Evolutionary conservation across 2,888 invertebrate species (phyloP).

Genomic region (Ennomos quercinarius): DNA sequence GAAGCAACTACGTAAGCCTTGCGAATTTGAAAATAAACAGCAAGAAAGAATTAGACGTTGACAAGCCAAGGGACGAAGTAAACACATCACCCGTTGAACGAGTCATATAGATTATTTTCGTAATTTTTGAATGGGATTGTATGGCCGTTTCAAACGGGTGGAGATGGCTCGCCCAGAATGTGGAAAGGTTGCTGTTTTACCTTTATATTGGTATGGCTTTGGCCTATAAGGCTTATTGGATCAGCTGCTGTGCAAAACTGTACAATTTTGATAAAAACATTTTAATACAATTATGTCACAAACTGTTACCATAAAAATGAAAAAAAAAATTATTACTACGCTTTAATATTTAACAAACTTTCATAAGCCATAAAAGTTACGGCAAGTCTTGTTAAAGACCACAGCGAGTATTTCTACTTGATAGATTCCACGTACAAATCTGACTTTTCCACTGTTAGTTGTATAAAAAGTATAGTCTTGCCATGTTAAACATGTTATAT

Average conservation of each 20-base stretch:
- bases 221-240: not conserved
- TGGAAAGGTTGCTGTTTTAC: too few species aligned
- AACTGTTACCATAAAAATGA: too few species aligned
- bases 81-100: conserved; percentile 59
- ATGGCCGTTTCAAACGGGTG: too few species aligned
- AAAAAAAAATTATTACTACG: too few species aligned
- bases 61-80: conserved; percentile 34
- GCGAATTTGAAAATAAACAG: conserved; percentile 77
- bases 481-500: conserved; percentile 60
- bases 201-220: not conserved
- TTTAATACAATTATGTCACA: not conserved
- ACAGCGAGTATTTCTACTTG: not conserved
- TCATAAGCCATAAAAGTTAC: too few species aligned
- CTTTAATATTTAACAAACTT: too few species aligned
- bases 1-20: conserved; percentile 79
- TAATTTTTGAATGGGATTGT: not conserved
- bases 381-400: too few species aligned
- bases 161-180: too few species aligned
- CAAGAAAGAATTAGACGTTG: conserved; percentile 57
- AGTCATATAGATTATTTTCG: conserved; percentile 55
- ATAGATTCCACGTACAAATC: conserved; percentile 23
- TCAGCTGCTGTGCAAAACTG: not conserved
- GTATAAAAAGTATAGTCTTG: conserved; percentile 54
- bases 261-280: not conserved
- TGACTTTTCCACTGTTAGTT: conserved; percentile 13